Evolutionary conservation across 2,888 invertebrate species (phyloP).

Genomic region (Apamea crenata): DNA sequence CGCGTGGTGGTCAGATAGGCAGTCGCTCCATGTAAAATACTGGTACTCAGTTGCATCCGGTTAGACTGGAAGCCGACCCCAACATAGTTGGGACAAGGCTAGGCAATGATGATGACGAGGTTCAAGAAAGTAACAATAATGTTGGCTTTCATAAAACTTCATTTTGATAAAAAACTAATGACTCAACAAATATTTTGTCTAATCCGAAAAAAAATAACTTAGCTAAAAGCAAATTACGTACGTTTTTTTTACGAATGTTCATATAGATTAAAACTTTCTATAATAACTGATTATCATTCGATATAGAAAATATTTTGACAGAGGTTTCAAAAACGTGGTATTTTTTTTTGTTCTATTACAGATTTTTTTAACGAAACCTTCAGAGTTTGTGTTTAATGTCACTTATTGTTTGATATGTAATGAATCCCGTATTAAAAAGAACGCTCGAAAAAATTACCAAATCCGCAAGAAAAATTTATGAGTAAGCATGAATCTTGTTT

Average conservation of each 20-base stretch:
- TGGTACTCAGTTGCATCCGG: too few species aligned
- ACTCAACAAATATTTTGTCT: neutral
- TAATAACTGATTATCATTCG: neutral
- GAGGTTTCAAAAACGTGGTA: neutral
- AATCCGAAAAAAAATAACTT: too few species aligned
- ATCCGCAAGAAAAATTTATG: neutral
- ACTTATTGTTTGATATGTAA: too few species aligned
- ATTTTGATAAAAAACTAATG: neutral
- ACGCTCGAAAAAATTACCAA: neutral
- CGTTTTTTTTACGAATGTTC: neutral
- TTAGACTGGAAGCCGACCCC: too few species aligned
- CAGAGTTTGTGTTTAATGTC: neutral
- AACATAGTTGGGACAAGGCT: too few species aligned
- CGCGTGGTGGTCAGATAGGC: too few species aligned
- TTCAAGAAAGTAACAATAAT: neutral
- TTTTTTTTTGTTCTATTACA: neutral
- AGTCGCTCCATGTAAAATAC: too few species aligned
- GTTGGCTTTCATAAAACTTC: neutral
- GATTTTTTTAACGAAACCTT: too few species aligned
- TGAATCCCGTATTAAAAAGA: too few species aligned
- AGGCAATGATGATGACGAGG: too few species aligned
- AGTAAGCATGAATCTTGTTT: slow-evolving; percentile 9
- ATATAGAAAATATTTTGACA: neutral
- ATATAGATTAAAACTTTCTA: neutral
- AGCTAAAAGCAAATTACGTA: too few species aligned